Conservation (phyloP, 2,797 vertebrate species). For the Denticeps clupeoides region DNA sequence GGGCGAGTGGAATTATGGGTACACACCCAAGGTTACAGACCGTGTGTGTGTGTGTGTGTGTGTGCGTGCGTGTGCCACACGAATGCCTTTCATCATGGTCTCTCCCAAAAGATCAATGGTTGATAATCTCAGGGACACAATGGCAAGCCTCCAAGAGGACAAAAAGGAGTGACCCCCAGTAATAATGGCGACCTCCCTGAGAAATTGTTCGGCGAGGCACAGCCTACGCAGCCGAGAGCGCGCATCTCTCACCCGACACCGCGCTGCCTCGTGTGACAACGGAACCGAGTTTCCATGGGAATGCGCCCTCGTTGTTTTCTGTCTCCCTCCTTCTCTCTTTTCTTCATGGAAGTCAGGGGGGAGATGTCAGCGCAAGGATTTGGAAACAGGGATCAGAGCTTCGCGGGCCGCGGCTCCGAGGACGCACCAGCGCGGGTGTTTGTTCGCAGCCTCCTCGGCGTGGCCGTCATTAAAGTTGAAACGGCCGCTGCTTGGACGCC, state of each 20-base stretch:
- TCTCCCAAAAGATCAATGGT: constrained; percentile 9
- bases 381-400: constrained; percentile 13
- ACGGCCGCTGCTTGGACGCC: constrained; percentile 4
- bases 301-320: constrained; percentile 13
- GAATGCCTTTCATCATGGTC: constrained; percentile 1
- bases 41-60: background rate
- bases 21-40: background rate
- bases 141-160: constrained; percentile 6
- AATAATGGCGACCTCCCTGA: background rate
- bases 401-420: background rate
- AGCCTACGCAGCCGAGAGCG: constrained; percentile 12
- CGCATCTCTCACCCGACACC: constrained; percentile 21
- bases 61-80: no score
- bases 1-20: background rate
- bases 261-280: background rate
- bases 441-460: constrained; percentile 20
- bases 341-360: constrained; percentile 5
- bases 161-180: constrained; percentile 12
- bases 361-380: background rate
- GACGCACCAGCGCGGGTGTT: constrained; percentile 9
- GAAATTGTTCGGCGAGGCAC: constrained; percentile 1
- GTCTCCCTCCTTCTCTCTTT: constrained; percentile 17
- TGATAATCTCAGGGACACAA: constrained; percentile 5
- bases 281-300: constrained; percentile 27
- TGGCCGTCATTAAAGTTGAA: constrained; percentile 20